Evolutionary conservation across 1,140 invertebrate species (phyloP).

Genomic region (Triops longicaudatus): DNA sequence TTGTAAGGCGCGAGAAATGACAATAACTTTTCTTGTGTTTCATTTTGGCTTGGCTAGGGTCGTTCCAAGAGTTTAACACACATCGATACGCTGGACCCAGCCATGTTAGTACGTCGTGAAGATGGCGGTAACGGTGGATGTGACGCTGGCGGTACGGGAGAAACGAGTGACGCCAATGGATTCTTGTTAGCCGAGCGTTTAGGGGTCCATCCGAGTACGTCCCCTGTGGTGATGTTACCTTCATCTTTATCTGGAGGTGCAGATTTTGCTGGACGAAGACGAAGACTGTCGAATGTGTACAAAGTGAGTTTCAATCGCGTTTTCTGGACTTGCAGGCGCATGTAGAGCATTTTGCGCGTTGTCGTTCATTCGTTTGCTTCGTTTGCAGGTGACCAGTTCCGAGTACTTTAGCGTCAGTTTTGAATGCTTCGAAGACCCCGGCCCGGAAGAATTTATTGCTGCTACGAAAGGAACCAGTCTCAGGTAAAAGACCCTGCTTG

Average conservation of each 20-base stretch:
- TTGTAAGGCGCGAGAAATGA: not conserved
- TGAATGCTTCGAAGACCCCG: conserved; percentile 48
- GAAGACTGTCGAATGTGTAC: conserved; percentile 30
- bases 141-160: conserved; percentile 24
- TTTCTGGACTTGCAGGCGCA: not conserved
- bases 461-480: conserved; percentile 57
- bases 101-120: conserved; percentile 44
- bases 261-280: conserved; percentile 21
- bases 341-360: not conserved
- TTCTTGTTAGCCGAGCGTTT: conserved; percentile 19
- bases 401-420: conserved; percentile 67
- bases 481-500: conserved; percentile 47
- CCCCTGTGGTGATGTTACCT: conserved; percentile 4
- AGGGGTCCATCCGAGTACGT: not conserved
- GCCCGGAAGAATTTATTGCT: conserved; percentile 54
- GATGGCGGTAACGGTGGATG: conserved; percentile 35
- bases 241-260: not conserved
- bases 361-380: not conserved
- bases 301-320: conserved; percentile 24
- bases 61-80: conserved; percentile 55
- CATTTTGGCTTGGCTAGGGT: conserved; percentile 42
- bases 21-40: not conserved
- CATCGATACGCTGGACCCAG: conserved; percentile 50
- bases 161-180: conserved; percentile 9
- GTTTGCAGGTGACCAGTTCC: conserved; percentile 56